Conservation (phyloP, 2,113 vertebrate species). For the Etia nguti region DNA sequence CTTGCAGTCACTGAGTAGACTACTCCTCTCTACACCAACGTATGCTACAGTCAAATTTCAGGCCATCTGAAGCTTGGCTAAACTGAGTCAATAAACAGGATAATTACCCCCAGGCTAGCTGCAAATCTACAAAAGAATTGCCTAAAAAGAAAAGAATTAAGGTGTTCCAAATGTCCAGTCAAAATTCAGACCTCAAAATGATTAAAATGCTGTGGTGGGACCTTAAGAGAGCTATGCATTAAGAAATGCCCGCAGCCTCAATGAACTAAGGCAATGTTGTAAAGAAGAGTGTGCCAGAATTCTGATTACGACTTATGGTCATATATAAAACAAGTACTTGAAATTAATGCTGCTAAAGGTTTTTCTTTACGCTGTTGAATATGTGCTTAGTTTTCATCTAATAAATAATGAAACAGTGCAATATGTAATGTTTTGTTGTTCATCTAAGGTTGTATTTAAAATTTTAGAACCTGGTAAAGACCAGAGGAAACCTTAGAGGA, state of each 20-base stretch:
- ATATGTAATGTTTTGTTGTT: background rate
- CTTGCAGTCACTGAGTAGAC: accelerated
- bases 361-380: accelerated
- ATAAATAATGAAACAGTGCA: background rate
- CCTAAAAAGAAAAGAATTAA: background rate
- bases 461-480: background rate
- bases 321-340: background rate
- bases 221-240: background rate
- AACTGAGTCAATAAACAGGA: background rate
- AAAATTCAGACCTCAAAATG: background rate
- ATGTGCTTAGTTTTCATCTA: background rate
- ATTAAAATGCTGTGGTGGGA: background rate
- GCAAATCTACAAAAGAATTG: background rate
- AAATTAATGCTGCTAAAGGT: background rate
- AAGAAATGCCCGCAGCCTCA: background rate
- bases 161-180: background rate
- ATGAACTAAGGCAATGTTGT: background rate
- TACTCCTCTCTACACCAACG: background rate
- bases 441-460: background rate
- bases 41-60: background rate
- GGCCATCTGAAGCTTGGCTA: background rate
- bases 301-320: accelerated
- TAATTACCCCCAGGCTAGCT: too few species aligned
- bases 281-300: background rate
- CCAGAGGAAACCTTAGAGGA: background rate